A percentile compares a stretch with the other conserved stretches of the same genome.
These are phyloP conservation scores for Spatula clypeata DNA, from an alignment of 2,797 vertebrate species.

Conservation along the genomic window DNA sequence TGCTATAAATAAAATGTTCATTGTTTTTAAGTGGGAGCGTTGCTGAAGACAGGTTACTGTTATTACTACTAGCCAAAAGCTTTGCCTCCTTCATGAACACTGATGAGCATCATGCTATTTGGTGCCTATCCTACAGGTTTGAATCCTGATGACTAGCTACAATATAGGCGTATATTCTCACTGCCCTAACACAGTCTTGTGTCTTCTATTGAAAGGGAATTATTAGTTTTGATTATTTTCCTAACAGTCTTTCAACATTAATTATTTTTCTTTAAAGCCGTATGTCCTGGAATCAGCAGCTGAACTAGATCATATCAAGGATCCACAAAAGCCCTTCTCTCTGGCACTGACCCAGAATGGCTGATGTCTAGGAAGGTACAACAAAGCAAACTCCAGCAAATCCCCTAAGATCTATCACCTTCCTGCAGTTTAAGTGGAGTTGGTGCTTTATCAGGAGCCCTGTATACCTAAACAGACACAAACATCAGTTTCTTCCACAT, in stretches of 20 bases:
- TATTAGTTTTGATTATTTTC: not conserved
- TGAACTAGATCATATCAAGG: not conserved
- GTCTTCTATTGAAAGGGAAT: not conserved
- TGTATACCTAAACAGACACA: not conserved
- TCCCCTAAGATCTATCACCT: rapidly evolving
- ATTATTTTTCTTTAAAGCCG: not conserved
- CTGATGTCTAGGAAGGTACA: not conserved
- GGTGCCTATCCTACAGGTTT: not conserved
- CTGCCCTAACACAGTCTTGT: not conserved
- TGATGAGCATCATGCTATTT: not conserved
- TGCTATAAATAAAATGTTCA: not conserved
- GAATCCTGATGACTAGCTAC: not conserved
- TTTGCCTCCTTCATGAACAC: not conserved
- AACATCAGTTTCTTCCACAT: not conserved
- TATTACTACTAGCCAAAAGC: not conserved
- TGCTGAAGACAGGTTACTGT: not conserved
- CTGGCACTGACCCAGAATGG: rapidly evolving
- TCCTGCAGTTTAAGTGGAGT: not conserved
- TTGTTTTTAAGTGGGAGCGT: not conserved
- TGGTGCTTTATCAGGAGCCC: not conserved
- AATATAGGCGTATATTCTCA: not conserved
- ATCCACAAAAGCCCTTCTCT: not conserved
- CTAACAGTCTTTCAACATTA: not conserved
- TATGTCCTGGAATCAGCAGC: not conserved
- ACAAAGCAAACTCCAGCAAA: not conserved